Evolutionary conservation across 1,140 invertebrate genomes (phyloP), one percentile per base, ranked within the genome.

Genomic region (Panagrolaimus sp.): DNA sequence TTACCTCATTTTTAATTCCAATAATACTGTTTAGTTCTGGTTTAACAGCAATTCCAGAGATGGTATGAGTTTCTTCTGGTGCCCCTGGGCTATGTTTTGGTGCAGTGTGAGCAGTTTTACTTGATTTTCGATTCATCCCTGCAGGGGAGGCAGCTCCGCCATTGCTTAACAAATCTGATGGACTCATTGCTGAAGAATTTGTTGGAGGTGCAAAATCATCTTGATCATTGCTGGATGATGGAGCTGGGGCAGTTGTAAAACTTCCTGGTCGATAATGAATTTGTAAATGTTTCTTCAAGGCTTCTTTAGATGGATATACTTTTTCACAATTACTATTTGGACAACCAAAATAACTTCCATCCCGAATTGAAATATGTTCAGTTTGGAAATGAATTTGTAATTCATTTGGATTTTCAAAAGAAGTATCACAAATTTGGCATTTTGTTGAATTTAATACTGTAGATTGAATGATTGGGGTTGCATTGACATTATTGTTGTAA

Each of bases 271-370:
- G 67, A 47, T 78, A 77, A 62, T 77, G 76, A 0, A 70, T 65
- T 28, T 43, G 21, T 58, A 77, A 44, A 63, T 77, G 76, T 45
- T 46, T 47, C 14, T 73, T 28, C 14, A 77, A 58, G 14, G 73
- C 70, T 2, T 75, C 73, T 17, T 65, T 28, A 10, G 55, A 76
- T 8, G 76, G 76, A 45, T 71, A 77, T 24, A 77, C 70, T 28
- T 76, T 78, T 24, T 77, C 76, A 47, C 76, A 77, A 47, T 78
- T 67, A 5, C 63, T 55, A 24, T 65, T 63, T 21, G 76, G 76
- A 63, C 76, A 77, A 6, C 63, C 47, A 38, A 75, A 78, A 55
- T 78, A 70, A 15, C 63, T 71, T 24, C 76, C 76, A 45, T 77
- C 75, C 0, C 76, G 64, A 70, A 78, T 78, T 28, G 48, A 17